Evolutionary conservation across 2,888 invertebrate genomes (phyloP).

Genomic region (Diarsia brunnea): DNA sequence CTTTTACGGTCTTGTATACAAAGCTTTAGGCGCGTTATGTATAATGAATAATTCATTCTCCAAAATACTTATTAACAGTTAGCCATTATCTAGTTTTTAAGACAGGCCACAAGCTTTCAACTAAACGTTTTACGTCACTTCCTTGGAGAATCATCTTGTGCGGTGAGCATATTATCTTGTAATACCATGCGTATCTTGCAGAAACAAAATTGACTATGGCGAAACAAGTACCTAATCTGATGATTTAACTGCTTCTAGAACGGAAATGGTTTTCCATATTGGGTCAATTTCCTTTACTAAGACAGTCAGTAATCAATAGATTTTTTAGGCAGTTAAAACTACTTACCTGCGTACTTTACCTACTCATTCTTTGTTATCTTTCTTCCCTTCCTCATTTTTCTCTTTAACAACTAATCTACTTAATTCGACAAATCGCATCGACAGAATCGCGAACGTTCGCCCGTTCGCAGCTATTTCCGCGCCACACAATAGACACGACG

Average conservation of each 20-base stretch:
- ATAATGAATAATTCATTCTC: conserved; percentile 50
- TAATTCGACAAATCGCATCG: conserved; percentile 32
- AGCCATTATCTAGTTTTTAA: conserved; percentile 37
- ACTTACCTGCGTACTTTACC: background rate
- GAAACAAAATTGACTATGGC: background rate
- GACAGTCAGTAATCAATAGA: background rate
- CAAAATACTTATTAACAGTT: conserved; percentile 51
- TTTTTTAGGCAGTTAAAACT: background rate
- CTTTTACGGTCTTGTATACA: background rate
- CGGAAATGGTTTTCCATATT: background rate
- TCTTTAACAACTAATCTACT: too few relatives aligned
- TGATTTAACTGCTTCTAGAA: too few relatives aligned
- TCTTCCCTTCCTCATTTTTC: background rate
- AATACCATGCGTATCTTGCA: too few relatives aligned
- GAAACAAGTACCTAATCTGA: background rate
- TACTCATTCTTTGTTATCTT: background rate
- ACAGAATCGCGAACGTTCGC: conserved; percentile 44
- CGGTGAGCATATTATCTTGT: background rate
- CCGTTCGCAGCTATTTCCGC: conserved; percentile 52
- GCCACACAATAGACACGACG: conserved; percentile 68
- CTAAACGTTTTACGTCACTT: background rate
- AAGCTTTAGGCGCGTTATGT: conserved; percentile 21
- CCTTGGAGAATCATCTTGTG: background rate
- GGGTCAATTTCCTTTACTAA: background rate
- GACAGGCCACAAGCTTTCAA: conserved; percentile 26